Percentiles rank a stretch among this genome's conserved stretches.
These are phyloP conservation scores for Rhagoletis pomonella DNA, from an alignment of 1,140 invertebrate genomes.

Conservation along the genomic window DNA sequence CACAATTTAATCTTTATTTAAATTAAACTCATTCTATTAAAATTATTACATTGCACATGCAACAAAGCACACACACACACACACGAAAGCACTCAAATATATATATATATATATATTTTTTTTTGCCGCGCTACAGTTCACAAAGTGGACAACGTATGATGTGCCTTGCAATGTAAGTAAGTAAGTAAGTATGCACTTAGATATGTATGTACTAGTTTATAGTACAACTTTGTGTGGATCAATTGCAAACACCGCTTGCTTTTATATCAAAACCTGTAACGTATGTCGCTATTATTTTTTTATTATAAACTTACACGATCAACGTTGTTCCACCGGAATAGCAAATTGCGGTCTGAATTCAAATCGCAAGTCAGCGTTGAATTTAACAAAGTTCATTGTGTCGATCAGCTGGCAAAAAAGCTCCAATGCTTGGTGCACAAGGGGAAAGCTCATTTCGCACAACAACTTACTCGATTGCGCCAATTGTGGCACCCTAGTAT, in stretches of 20 bases:
- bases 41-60: not conserved
- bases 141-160: too few species aligned
- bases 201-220: not conserved
- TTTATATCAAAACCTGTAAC: not conserved
- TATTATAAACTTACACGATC: constrained; percentile 31
- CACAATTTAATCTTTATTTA: not conserved
- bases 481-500: not conserved
- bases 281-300: not conserved
- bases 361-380: constrained; percentile 62
- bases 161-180: not conserved
- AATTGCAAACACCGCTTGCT: not conserved
- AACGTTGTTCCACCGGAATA: constrained; percentile 58
- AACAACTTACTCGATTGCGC: not conserved
- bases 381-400: constrained; percentile 62
- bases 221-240: not conserved
- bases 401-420: not conserved
- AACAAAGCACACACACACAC: not conserved
- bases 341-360: constrained; percentile 69
- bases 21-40: constrained; percentile 4
- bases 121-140: too few species aligned
- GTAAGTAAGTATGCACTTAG: not conserved
- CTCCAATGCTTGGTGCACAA: not conserved
- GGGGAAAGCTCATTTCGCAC: not conserved
- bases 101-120: too few species aligned
- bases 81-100: not conserved